Conservation (phyloP, 2,113 vertebrate species). For the Microtus oregoni region DNA sequence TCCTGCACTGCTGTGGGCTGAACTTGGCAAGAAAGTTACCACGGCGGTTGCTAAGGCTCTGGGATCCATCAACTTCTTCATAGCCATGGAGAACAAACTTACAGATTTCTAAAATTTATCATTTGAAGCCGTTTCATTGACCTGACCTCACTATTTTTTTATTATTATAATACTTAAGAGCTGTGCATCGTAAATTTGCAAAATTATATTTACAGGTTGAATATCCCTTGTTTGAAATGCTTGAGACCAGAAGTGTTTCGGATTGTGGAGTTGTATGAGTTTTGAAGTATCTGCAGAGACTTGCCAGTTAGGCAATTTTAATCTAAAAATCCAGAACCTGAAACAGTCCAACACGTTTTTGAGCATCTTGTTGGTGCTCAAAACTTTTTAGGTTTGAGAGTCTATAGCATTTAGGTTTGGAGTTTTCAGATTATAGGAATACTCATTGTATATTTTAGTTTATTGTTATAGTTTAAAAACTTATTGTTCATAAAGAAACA, state of each 20-base stretch:
- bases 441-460: background rate
- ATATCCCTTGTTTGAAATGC: background rate
- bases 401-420: background rate
- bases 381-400: background rate
- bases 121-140: background rate
- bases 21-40: background rate
- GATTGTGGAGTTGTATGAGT: background rate
- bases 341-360: background rate
- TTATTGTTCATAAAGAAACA: background rate
- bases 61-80: background rate
- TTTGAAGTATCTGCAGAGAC: background rate
- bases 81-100: background rate
- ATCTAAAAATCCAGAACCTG: background rate
- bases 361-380: background rate
- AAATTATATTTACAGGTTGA: background rate
- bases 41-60: background rate
- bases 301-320: background rate
- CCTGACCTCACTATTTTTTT: background rate
- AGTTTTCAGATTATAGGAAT: background rate
- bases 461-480: background rate
- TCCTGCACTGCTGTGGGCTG: background rate
- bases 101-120: background rate
- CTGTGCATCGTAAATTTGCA: slow-evolving; percentile 11
- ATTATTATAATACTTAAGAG: background rate
- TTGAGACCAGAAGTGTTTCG: background rate